Percentiles rank a stretch among this genome's conserved stretches.
Conservation (phyloP, 1,140 invertebrate species). For the Heliconius eleuchia region DNA sequence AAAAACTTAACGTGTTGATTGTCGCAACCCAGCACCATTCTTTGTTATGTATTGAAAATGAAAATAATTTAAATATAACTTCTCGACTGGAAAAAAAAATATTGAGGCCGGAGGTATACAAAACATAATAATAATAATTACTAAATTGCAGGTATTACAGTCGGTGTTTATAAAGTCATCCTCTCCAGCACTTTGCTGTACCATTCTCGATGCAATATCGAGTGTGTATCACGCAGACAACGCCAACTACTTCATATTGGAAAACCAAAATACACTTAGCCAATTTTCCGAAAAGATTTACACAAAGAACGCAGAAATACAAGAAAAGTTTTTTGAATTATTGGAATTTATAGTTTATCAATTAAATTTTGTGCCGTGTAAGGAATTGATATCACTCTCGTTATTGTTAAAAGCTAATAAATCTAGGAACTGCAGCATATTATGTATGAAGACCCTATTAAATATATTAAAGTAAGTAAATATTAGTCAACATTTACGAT, state of each 20-base stretch:
- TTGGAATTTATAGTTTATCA: slow-evolving; percentile 98
- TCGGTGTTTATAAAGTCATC: slow-evolving; percentile 95
- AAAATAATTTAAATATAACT: too few species aligned
- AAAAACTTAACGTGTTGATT: too few species aligned
- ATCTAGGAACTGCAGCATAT: slow-evolving; percentile 90
- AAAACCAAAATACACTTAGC: slow-evolving; percentile 96
- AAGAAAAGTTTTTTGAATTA: slow-evolving; percentile 97
- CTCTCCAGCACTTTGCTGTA: slow-evolving; percentile 91
- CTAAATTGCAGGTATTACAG: slow-evolving; percentile 90
- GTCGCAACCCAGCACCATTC: too few species aligned
- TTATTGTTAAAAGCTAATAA: slow-evolving; percentile 93
- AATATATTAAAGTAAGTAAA: slow-evolving; percentile 89
- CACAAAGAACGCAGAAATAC: slow-evolving; percentile 93
- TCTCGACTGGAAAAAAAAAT: too few species aligned
- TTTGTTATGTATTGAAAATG: too few species aligned
- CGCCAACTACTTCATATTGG: slow-evolving; percentile 99
- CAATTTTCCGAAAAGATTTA: slow-evolving; percentile 98
- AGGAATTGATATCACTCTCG: slow-evolving; percentile 98
- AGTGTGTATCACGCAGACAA: slow-evolving; percentile 98
- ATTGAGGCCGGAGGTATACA: not conserved
- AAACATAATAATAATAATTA: not conserved
- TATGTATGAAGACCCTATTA: slow-evolving; percentile 93
- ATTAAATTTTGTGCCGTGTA: slow-evolving; percentile 98
- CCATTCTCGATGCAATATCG: slow-evolving; percentile 97
- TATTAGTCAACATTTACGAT: not conserved